A percentile compares a stretch with the other conserved stretches of the same genome.
phyloP scores from a whole-genome alignment of 2,888 invertebrate species.

The Ophraella communa region DNA sequence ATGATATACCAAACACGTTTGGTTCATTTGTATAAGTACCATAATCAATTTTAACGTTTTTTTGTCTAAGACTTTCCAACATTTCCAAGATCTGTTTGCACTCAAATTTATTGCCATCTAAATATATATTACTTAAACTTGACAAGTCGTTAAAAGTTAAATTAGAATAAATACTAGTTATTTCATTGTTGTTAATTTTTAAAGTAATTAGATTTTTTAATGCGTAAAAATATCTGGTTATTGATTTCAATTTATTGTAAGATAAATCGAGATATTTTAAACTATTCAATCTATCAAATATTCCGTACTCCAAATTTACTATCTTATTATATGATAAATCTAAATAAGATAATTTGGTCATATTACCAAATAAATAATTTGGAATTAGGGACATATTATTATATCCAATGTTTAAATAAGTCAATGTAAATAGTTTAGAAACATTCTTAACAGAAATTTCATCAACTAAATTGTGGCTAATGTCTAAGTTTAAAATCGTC shows the following conservation, averaged over 20 bases:
- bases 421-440: slow-evolving; percentile 1
- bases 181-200: slow-evolving; percentile 9
- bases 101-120: slow-evolving; percentile 16
- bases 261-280: slow-evolving; percentile 21
- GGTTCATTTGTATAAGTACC: slow-evolving; percentile 3
- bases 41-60: background rate
- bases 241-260: slow-evolving; percentile 13
- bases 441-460: background rate
- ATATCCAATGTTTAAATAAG: background rate
- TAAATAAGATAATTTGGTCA: background rate
- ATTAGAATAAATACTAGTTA: background rate
- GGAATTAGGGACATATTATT: slow-evolving; percentile 20
- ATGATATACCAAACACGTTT: slow-evolving; percentile 25
- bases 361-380: slow-evolving; percentile 11
- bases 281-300: slow-evolving; percentile 10
- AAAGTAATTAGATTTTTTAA: background rate
- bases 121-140: slow-evolving; percentile 4
- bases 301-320: slow-evolving; percentile 16
- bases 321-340: slow-evolving; percentile 21
- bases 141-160: slow-evolving; percentile 1
- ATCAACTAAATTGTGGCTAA: slow-evolving; percentile 10
- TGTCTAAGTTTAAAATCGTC: background rate
- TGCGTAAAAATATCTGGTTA: slow-evolving; percentile 18
- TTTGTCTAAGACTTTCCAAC: background rate
- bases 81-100: slow-evolving; percentile 14